These are phyloP conservation scores for Agapostemon virescens DNA, from an alignment of 2,888 invertebrate genomes.

Conservation along the genomic window DNA sequence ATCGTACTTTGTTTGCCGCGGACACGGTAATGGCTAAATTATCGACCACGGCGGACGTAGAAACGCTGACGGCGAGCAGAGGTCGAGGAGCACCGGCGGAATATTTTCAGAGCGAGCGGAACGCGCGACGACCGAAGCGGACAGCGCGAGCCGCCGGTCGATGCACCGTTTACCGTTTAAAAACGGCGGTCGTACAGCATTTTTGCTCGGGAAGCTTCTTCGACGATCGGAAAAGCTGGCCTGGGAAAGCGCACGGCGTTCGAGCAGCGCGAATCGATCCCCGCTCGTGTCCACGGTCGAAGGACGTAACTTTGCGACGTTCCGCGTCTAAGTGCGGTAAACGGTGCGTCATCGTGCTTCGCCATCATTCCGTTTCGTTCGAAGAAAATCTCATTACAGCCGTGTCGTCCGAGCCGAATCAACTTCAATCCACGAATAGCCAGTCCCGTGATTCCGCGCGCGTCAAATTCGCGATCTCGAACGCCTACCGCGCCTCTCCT, in stretches of 20 bases:
- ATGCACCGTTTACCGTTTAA: neutral
- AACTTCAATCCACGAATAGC: neutral
- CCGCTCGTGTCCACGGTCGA: neutral
- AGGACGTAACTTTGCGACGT: neutral
- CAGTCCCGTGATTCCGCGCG: neutral
- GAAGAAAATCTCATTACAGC: neutral
- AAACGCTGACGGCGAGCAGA: neutral
- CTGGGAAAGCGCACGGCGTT: neutral
- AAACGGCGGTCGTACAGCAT: neutral
- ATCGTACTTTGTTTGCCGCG: neutral
- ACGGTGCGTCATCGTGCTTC: neutral
- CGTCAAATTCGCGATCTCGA: neutral
- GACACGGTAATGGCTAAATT: neutral
- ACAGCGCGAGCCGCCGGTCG: neutral
- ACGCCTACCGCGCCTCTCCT: neutral
- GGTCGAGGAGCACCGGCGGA: neutral
- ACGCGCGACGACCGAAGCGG: neutral
- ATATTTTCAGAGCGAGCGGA: neutral
- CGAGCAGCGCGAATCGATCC: constrained; percentile 21
- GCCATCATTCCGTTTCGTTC: neutral
- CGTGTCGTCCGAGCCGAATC: neutral
- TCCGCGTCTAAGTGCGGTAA: neutral
- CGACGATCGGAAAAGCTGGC: neutral
- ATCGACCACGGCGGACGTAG: neutral
- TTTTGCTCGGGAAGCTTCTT: neutral